A percentile compares a stretch with the other conserved stretches of the same genome.
Evolutionary conservation across 35 echinoderm and acorn worm genomes (phyloP).

Genomic region (Apostichopus californicus): DNA sequence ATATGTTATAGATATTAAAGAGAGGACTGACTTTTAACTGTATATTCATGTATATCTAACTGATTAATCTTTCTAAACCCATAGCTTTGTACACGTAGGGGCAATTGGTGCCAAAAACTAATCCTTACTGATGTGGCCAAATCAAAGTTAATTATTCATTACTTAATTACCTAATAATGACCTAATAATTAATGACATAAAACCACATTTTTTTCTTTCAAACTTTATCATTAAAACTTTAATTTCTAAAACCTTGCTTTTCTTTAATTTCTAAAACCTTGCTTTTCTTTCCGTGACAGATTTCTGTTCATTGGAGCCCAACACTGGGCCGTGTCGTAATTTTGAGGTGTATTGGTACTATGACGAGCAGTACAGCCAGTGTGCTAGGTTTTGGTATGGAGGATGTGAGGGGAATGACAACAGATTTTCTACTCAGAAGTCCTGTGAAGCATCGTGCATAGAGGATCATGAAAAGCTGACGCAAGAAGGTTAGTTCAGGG

Average conservation of each 20-base stretch:
- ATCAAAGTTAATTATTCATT: too few relatives aligned
- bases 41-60: too few relatives aligned
- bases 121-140: too few relatives aligned
- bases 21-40: too few relatives aligned
- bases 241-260: neutral
- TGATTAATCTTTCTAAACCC: neutral
- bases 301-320: conserved; percentile 44
- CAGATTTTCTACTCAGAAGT: conserved; percentile 72
- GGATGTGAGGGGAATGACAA: conserved; percentile 95
- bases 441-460: conserved; percentile 74
- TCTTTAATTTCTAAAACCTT: neutral
- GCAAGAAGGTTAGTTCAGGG: conserved; percentile 81
- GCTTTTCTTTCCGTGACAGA: conserved; percentile 37
- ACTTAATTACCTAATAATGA: too few relatives aligned
- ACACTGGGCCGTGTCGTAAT: conserved; percentile 70
- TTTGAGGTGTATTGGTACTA: conserved; percentile 79
- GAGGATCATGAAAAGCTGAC: conserved; percentile 64
- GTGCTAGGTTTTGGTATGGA: conserved; percentile 94
- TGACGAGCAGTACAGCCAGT: conserved; percentile 62
- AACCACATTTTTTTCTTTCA: too few relatives aligned
- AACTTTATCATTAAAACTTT: too few relatives aligned
- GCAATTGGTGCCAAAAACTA: too few relatives aligned
- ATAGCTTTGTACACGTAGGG: too few relatives aligned
- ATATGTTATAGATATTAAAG: too few relatives aligned
- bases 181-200: too few relatives aligned